phyloP scores from a whole-genome alignment of 2,888 invertebrate genomes.

The Steinernema carpocapsae region DNA sequence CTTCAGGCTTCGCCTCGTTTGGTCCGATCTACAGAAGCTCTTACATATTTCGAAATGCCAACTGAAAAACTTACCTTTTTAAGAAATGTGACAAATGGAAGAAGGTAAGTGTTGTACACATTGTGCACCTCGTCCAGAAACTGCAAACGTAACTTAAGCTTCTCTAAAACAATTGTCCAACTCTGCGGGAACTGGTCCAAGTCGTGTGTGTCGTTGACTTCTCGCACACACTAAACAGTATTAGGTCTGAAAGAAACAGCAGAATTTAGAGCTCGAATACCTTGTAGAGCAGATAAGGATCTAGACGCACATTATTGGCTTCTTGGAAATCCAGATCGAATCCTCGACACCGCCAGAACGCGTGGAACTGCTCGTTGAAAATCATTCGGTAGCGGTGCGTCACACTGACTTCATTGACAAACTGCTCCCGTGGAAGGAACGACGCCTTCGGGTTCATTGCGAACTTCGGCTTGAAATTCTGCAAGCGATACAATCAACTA shows the following conservation, averaged over 20 bases:
- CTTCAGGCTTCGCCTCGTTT: background rate
- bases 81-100: background rate
- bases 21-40: background rate
- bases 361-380: conserved; percentile 9
- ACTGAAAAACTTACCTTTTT: background rate
- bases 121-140: background rate
- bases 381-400: background rate
- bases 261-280: background rate
- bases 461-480: conserved; percentile 7
- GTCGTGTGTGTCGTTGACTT: background rate
- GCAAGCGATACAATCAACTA: background rate
- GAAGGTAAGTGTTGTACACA: background rate
- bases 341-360: conserved; percentile 13
- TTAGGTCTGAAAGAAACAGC: background rate
- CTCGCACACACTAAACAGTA: background rate
- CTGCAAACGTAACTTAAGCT: background rate
- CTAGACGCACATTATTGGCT: background rate
- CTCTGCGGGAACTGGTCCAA: background rate
- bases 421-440: conserved; percentile 7
- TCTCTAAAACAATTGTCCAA: background rate
- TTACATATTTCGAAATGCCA: background rate
- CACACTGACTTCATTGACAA: background rate
- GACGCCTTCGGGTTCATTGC: background rate
- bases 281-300: background rate
- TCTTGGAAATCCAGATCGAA: background rate